These are phyloP conservation scores for Cyprinodon brontotheroides DNA, from an alignment of 2,113 vertebrate genomes.

Conservation along the genomic window DNA sequence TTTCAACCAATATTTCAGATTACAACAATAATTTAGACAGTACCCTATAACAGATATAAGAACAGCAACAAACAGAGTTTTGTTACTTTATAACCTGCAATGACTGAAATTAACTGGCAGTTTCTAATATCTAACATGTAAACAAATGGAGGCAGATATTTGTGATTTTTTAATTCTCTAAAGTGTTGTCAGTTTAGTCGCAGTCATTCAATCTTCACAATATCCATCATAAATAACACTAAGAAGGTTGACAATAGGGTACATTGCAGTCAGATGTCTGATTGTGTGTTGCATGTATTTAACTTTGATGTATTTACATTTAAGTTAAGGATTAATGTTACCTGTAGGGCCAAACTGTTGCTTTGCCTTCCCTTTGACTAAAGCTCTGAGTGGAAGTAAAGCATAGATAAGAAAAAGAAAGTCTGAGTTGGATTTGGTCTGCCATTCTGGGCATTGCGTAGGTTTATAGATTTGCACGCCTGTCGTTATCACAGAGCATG, in stretches of 20 bases:
- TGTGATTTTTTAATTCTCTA: neutral
- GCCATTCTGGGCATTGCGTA: conserved; percentile 10
- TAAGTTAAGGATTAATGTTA: neutral
- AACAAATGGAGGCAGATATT: neutral
- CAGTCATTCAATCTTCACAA: conserved; percentile 12
- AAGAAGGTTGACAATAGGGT: neutral
- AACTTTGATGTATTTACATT: neutral
- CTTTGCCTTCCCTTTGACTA: neutral
- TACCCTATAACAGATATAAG: too few relatives aligned
- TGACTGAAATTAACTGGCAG: too few relatives aligned
- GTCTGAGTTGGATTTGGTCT: neutral
- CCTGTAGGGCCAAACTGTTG: neutral
- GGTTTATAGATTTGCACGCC: conserved; percentile 16
- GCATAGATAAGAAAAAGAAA: neutral
- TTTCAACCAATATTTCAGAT: too few relatives aligned
- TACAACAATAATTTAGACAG: too few relatives aligned
- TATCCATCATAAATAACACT: neutral
- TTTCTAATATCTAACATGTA: too few relatives aligned
- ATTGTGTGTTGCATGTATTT: neutral
- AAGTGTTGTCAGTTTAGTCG: neutral
- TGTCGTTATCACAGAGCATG: conserved; percentile 12
- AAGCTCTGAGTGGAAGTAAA: neutral
- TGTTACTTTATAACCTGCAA: too few relatives aligned
- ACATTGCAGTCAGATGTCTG: conserved; percentile 2
- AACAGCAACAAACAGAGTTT: too few relatives aligned